These are phyloP conservation scores for Furnarius figulus DNA, from an alignment of 2,113 vertebrate genomes.

Conservation along the genomic window DNA sequence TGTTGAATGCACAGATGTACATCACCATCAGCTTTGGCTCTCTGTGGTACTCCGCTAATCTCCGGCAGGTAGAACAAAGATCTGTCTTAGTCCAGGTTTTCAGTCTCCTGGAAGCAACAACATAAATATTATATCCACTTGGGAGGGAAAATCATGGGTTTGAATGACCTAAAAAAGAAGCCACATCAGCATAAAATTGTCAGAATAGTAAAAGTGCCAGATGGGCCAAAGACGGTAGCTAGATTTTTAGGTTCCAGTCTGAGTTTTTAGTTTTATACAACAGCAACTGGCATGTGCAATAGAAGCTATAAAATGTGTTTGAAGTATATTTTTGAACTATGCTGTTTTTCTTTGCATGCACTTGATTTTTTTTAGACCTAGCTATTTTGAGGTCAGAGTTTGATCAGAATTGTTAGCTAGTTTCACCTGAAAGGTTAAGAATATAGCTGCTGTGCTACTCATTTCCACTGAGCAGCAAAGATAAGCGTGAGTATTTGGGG, in stretches of 20 bases:
- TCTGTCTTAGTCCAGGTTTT: conserved; percentile 70
- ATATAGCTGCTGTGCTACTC: background rate
- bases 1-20: conserved; percentile 79
- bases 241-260: background rate
- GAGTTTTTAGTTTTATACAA: background rate
- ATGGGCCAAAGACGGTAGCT: background rate
- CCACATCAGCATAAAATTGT: conserved; percentile 51
- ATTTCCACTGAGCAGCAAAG: background rate
- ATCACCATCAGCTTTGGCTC: conserved; percentile 63
- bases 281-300: background rate
- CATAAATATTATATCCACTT: conserved; percentile 68
- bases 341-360: background rate
- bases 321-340: background rate
- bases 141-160: conserved; percentile 12
- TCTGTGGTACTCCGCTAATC: conserved; percentile 66
- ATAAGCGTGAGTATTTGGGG: background rate
- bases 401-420: background rate
- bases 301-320: background rate
- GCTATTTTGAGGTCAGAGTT: background rate
- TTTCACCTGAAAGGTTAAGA: background rate
- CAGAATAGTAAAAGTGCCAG: conserved; percentile 29
- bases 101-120: conserved; percentile 71
- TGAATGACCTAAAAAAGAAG: conserved; percentile 37
- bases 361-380: background rate
- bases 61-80: conserved; percentile 74